Evolutionary conservation across 1,140 invertebrate species (phyloP).

Genomic region (Aphis craccivora): DNA sequence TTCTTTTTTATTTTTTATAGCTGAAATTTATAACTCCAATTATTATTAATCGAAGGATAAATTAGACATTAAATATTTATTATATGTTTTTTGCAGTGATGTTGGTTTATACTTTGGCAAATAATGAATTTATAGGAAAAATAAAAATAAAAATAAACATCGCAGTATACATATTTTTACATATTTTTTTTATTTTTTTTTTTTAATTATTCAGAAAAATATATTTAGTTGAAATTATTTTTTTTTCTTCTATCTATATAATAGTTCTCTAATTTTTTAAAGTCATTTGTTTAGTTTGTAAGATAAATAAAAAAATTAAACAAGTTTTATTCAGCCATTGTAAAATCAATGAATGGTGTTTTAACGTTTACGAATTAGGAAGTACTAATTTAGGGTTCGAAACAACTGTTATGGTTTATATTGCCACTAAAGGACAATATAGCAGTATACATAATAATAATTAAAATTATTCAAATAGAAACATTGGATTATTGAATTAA

Average conservation of each 20-base stretch:
- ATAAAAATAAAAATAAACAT: not conserved
- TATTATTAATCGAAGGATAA: constrained; percentile 15
- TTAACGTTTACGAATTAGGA: not conserved
- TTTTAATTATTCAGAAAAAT: not conserved
- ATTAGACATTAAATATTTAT: not conserved
- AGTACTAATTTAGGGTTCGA: not conserved
- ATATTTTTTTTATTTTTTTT: no score
- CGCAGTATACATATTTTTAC: not conserved
- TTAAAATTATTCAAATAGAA: not conserved
- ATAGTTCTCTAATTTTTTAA: not conserved
- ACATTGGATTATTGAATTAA: not conserved
- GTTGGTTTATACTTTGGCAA: not conserved
- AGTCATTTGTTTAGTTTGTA: not conserved
- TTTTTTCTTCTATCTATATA: not conserved
- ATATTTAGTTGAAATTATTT: not conserved
- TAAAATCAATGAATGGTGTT: not conserved
- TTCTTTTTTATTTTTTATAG: not conserved
- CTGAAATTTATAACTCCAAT: not conserved
- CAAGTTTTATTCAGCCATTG: not conserved
- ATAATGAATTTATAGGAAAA: not conserved
- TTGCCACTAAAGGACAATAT: not conserved
- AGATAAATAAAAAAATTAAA: not conserved
- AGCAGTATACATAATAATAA: not conserved
- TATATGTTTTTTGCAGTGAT: not conserved
- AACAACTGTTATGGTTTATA: not conserved